phyloP scores from a whole-genome alignment of 2,113 vertebrate genomes.

The Pomatorhinus ruficollis region DNA sequence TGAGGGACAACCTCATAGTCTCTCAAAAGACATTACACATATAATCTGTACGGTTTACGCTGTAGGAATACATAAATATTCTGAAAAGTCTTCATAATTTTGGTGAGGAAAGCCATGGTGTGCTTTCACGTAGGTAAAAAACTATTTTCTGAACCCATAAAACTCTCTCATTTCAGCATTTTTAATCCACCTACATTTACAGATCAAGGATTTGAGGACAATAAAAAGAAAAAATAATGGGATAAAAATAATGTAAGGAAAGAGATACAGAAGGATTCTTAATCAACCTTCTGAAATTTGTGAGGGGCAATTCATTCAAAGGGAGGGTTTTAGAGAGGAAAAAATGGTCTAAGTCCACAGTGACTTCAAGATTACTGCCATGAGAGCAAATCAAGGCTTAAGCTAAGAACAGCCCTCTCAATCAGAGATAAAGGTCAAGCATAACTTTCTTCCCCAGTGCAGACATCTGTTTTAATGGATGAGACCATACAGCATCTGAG shows the following conservation, averaged over 20 bases:
- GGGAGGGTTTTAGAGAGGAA: neutral
- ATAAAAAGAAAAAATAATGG: neutral
- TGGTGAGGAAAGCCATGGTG: neutral
- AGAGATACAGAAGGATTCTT: neutral
- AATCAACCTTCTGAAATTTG: neutral
- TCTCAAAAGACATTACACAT: neutral
- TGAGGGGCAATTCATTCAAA: neutral
- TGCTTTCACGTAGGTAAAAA: neutral
- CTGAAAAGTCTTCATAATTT: neutral
- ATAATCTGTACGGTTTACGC: neutral
- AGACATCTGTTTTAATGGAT: neutral
- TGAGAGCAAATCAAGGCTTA: neutral
- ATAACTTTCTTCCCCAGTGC: neutral
- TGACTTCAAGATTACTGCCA: neutral
- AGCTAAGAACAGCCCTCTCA: neutral
- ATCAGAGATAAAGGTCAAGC: neutral
- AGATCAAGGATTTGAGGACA: neutral
- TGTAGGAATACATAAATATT: neutral
- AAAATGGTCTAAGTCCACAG: neutral
- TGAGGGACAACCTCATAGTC: neutral
- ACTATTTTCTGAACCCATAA: neutral
- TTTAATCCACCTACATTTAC: neutral
- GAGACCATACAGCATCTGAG: neutral
- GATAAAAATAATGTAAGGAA: neutral
- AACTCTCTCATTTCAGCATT: neutral